Percentiles rank a stretch among this genome's conserved stretches.
These are phyloP conservation scores for Ambastaia sidthimunki DNA, from an alignment of 2,797 vertebrate genomes.

Conservation along the genomic window DNA sequence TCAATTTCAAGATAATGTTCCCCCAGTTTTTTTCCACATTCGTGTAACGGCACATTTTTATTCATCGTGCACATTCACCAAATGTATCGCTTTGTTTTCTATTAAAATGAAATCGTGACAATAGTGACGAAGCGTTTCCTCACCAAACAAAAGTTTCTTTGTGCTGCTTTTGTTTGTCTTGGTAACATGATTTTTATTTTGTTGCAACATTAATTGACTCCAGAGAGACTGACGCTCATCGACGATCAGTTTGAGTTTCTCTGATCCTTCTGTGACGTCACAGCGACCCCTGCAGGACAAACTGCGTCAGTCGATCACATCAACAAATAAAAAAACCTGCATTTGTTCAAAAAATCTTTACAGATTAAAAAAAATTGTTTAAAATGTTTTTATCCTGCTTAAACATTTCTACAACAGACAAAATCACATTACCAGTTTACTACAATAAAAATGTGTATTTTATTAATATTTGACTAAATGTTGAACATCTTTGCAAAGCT, in stretches of 20 bases:
- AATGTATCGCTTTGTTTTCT: too few relatives aligned
- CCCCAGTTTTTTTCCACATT: too few relatives aligned
- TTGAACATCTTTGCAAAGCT: too few relatives aligned
- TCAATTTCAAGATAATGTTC: too few relatives aligned
- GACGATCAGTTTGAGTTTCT: too few relatives aligned
- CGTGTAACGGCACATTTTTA: too few relatives aligned
- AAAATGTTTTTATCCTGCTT: not conserved
- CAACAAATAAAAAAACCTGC: not conserved
- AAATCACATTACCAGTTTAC: not conserved
- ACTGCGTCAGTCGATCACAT: too few relatives aligned
- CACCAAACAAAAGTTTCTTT: not conserved
- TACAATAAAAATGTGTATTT: not conserved
- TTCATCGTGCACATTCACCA: too few relatives aligned
- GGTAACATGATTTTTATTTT: too few relatives aligned
- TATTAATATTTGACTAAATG: not conserved
- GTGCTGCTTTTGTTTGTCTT: not conserved
- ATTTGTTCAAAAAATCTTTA: too few relatives aligned
- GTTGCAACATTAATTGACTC: too few relatives aligned
- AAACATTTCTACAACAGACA: not conserved
- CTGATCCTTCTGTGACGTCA: not conserved
- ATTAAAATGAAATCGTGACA: not conserved
- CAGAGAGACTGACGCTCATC: too few relatives aligned
- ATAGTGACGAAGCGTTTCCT: not conserved
- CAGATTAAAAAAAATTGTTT: not conserved
- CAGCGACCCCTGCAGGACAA: constrained; percentile 5